Evolutionary conservation across 1,140 invertebrate genomes (phyloP).

Genomic region (Batillaria attramentaria): DNA sequence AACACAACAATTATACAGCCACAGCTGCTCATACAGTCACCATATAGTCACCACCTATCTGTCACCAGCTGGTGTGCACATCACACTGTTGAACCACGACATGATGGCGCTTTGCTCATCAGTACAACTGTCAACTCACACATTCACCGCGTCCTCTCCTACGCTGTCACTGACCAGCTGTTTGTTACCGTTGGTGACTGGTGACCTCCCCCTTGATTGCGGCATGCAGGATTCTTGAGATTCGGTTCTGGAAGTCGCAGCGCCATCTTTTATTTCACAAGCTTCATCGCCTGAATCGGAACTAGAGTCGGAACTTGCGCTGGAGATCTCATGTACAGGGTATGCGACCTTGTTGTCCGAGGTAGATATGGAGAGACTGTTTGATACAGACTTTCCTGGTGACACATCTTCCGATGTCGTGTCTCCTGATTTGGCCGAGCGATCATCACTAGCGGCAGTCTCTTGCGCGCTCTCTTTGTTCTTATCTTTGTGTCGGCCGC

Average conservation of each 20-base stretch:
- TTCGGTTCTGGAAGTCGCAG: too few relatives aligned
- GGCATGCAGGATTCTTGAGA: not conserved
- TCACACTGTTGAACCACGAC: too few relatives aligned
- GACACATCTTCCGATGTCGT: not conserved
- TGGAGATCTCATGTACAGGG: not conserved
- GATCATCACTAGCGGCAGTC: too few relatives aligned
- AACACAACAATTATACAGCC: too few relatives aligned
- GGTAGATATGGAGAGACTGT: not conserved
- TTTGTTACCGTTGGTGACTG: not conserved
- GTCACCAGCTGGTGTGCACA: too few relatives aligned
- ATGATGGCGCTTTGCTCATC: not conserved
- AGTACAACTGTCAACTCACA: not conserved
- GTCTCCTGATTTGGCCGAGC: too few relatives aligned
- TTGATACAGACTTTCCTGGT: not conserved
- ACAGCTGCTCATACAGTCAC: too few relatives aligned
- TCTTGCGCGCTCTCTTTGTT: not conserved
- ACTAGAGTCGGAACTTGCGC: constrained; percentile 1
- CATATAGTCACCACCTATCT: too few relatives aligned
- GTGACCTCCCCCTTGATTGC: constrained; percentile 13
- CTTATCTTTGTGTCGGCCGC: not conserved
- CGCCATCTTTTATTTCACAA: too few relatives aligned
- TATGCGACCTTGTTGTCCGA: not conserved
- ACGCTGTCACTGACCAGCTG: not conserved
- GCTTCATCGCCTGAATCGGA: constrained; percentile 10
- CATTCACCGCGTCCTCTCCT: not conserved